Percentiles rank a stretch among this genome's conserved stretches.
Conservation (phyloP, 2,113 vertebrate genomes). For the Protomyctophum bolini region DNA sequence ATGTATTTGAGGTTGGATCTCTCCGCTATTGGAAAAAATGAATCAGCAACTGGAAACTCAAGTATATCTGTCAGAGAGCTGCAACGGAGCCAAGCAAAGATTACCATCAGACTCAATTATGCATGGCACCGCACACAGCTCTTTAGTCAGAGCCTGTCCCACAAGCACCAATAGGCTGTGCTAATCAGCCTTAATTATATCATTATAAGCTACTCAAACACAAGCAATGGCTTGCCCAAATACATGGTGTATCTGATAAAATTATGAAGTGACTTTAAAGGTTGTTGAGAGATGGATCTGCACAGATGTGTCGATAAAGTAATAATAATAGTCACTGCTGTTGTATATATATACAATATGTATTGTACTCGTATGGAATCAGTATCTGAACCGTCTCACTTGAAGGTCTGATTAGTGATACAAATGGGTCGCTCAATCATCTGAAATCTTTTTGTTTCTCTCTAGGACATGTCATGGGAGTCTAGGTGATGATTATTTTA, state of each 20-base stretch:
- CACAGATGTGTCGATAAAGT: not conserved
- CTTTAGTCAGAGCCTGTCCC: not conserved
- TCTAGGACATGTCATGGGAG: too few species aligned
- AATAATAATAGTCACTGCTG: not conserved
- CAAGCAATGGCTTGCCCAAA: slow-evolving; percentile 8
- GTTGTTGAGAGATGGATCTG: not conserved
- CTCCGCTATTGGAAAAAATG: slow-evolving; percentile 22
- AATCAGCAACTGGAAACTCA: slow-evolving; percentile 25
- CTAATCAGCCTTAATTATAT: slow-evolving; percentile 49
- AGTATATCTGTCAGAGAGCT: slow-evolving; percentile 8
- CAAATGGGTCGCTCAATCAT: too few species aligned
- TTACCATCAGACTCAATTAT: slow-evolving; percentile 34
- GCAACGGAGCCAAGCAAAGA: slow-evolving; percentile 3
- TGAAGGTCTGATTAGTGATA: too few species aligned
- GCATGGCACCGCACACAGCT: slow-evolving; percentile 34
- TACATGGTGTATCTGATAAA: not conserved
- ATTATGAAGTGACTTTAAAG: not conserved
- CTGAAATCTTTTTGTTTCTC: too few species aligned
- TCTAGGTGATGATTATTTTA: too few species aligned
- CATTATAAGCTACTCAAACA: slow-evolving; percentile 25
- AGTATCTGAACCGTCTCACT: too few species aligned
- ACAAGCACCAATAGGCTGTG: slow-evolving; percentile 21
- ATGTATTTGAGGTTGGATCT: not conserved
- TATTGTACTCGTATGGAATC: too few species aligned
- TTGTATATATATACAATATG: too few species aligned